These are phyloP conservation scores for Anguilla megastoma DNA, from an alignment of 2,797 vertebrate genomes.

Conservation along the genomic window DNA sequence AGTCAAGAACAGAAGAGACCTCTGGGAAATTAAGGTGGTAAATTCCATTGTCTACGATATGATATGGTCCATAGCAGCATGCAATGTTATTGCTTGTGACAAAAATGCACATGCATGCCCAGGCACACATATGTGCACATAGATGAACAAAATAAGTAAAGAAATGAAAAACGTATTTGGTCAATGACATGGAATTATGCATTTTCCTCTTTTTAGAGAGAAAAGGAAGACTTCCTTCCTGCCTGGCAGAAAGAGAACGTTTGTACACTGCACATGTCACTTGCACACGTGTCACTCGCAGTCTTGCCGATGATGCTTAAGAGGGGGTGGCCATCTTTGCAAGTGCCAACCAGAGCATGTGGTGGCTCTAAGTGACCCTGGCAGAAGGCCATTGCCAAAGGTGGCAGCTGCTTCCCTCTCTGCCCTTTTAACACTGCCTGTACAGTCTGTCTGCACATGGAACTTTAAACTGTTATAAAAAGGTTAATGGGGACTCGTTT, in stretches of 20 bases:
- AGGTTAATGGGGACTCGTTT: neutral
- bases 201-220: neutral
- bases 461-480: neutral
- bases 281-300: neutral
- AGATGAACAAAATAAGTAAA: neutral
- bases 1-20: constrained; percentile 68
- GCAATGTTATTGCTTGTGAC: constrained; percentile 49
- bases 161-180: neutral
- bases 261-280: neutral
- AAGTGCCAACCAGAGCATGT: constrained; percentile 27
- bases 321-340: neutral
- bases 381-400: neutral
- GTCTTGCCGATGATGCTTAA: neutral
- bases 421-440: neutral
- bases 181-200: too few relatives aligned
- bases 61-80: constrained; percentile 75
- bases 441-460: neutral
- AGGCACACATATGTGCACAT: neutral
- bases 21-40: constrained; percentile 79
- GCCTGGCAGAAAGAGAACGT: neutral
- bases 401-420: neutral
- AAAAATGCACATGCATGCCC: neutral
- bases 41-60: constrained; percentile 67
- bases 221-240: neutral
- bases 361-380: constrained; percentile 1